Percentiles rank a stretch among this genome's conserved stretches.
Conservation (phyloP, 2,888 invertebrate species). For the Netelia fuscicornis region DNA sequence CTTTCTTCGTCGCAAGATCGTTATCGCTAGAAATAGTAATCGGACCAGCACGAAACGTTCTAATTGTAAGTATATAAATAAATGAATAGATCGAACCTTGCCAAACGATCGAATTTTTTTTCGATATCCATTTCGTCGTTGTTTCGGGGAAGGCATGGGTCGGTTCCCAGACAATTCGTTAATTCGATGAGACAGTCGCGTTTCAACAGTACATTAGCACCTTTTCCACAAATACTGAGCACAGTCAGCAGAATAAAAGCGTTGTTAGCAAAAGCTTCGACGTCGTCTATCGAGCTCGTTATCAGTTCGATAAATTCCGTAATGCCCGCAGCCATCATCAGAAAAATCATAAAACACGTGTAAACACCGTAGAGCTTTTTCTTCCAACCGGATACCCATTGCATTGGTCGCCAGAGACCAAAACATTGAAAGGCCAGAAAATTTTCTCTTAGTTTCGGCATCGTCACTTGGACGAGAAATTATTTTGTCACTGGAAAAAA, state of each 20-base stretch:
- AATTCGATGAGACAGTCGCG: slow-evolving; percentile 49
- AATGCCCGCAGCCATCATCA: slow-evolving; percentile 36
- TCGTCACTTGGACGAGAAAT: slow-evolving; percentile 24
- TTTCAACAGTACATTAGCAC: slow-evolving; percentile 57
- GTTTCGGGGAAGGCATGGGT: slow-evolving; percentile 60
- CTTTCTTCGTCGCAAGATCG: no score
- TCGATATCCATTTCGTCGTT: slow-evolving; percentile 50
- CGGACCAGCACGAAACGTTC: neutral
- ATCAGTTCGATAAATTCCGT: slow-evolving; percentile 45
- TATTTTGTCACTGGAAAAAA: neutral
- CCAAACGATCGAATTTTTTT: slow-evolving; percentile 33
- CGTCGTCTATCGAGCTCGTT: slow-evolving; percentile 20
- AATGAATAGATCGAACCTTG: slow-evolving; percentile 51
- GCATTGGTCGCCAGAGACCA: slow-evolving; percentile 66
- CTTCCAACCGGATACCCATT: slow-evolving; percentile 64
- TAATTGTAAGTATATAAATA: neutral
- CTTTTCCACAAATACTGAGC: slow-evolving; percentile 61
- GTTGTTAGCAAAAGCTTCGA: slow-evolving; percentile 66
- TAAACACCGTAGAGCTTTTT: slow-evolving; percentile 53
- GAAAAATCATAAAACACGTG: slow-evolving; percentile 53
- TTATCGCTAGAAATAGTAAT: no score
- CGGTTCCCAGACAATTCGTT: slow-evolving; percentile 36
- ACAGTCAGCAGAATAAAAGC: slow-evolving; percentile 66
- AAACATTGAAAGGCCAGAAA: slow-evolving; percentile 50
- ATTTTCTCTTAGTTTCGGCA: slow-evolving; percentile 28